These are phyloP conservation scores for Telmatochromis sp. DNA, from an alignment of 2,113 vertebrate species.

Conservation along the genomic window DNA sequence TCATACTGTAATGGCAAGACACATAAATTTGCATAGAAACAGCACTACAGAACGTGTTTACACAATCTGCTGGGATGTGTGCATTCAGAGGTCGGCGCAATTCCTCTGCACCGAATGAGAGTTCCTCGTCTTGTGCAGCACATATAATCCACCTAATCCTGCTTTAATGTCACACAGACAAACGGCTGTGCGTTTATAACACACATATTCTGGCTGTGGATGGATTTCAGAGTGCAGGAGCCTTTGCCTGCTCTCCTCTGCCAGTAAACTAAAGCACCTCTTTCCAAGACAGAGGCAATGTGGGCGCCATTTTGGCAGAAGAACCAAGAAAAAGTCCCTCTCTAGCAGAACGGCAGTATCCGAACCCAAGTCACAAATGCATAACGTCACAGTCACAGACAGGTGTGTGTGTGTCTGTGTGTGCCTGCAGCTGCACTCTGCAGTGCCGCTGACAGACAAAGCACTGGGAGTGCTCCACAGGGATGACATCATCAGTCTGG, in stretches of 20 bases:
- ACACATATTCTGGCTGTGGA: not conserved
- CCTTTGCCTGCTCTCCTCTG: not conserved
- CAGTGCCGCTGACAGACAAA: constrained; percentile 70
- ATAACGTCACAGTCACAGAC: constrained; percentile 45
- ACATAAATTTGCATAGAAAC: constrained; percentile 45
- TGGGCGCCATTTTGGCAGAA: constrained; percentile 27
- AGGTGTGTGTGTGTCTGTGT: constrained; percentile 29
- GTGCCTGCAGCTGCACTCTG: constrained; percentile 55
- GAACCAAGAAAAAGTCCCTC: not conserved
- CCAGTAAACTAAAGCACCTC: not conserved
- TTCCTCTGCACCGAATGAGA: not conserved
- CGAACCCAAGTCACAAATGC: constrained; percentile 28
- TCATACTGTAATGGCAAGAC: constrained; percentile 9
- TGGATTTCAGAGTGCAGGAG: not conserved
- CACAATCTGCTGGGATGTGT: constrained; percentile 4
- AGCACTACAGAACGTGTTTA: constrained; percentile 24
- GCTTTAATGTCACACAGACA: not conserved
- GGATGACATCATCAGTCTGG: constrained; percentile 73
- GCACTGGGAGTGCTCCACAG: constrained; percentile 61
- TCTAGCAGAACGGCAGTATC: not conserved
- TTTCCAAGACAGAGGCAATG: not conserved
- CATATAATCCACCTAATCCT: not conserved
- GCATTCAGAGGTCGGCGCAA: not conserved
- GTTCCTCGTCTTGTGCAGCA: constrained; percentile 7
- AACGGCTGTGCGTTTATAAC: constrained; percentile 3